Evolutionary conservation across 2,888 invertebrate species (phyloP).

Genomic region (Lobophora halterata): DNA sequence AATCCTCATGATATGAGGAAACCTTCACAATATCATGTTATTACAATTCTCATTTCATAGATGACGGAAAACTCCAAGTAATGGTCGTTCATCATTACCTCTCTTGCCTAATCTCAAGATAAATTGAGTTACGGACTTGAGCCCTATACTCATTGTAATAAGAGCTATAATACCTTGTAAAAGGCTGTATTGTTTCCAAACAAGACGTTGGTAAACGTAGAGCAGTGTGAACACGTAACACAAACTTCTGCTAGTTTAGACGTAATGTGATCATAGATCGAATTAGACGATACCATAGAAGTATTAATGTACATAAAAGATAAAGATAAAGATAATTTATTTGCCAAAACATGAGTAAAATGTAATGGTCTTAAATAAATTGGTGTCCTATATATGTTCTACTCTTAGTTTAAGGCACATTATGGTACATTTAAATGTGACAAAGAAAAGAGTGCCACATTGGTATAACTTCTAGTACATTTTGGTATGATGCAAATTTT

Average conservation of each 20-base stretch:
- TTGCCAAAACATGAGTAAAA: no score
- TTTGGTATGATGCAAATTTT: no score
- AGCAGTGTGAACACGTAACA: slow-evolving; percentile 13
- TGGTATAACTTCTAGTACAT: no score
- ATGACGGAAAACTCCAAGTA: slow-evolving; percentile 17
- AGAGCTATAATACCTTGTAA: slow-evolving; percentile 1
- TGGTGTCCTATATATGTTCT: no score
- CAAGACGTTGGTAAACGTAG: slow-evolving; percentile 11
- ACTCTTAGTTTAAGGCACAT: no score
- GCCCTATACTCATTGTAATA: slow-evolving; percentile 2
- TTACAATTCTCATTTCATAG: slow-evolving; percentile 13
- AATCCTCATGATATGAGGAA: no score
- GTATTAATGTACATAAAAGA: no score
- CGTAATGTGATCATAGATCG: background rate
- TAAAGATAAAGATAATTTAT: no score
- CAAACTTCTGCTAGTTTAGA: slow-evolving; percentile 4
- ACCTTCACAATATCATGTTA: slow-evolving; percentile 11
- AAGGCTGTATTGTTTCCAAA: slow-evolving; percentile 4
- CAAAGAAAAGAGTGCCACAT: no score
- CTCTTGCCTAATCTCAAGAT: slow-evolving; percentile 19
- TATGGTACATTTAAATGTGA: no score
- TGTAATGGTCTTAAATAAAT: no score
- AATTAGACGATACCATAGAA: background rate
- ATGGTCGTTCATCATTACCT: slow-evolving; percentile 17
- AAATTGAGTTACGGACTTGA: slow-evolving; percentile 11